Evolutionary conservation across 2,888 invertebrate species (phyloP).

Genomic region (Oscheius sp.): DNA sequence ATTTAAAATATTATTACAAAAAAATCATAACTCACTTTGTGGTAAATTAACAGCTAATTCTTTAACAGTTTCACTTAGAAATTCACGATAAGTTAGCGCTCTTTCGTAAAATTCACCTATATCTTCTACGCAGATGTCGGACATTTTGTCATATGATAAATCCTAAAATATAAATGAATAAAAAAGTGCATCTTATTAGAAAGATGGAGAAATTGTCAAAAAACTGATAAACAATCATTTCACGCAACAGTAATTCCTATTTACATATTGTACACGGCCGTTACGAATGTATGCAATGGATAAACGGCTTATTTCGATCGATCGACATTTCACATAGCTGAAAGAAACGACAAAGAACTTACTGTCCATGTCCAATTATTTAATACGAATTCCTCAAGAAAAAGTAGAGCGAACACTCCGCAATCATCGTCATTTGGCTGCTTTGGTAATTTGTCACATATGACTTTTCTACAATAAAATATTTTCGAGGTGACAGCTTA

Average conservation of each 20-base stretch:
- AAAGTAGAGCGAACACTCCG: constrained; percentile 4
- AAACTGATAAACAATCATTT: neutral
- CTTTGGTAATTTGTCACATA: neutral
- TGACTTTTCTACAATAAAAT: constrained; percentile 8
- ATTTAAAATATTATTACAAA: no score
- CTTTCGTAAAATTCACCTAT: neutral
- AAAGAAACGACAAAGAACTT: neutral
- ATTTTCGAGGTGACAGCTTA: neutral
- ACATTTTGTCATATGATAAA: neutral
- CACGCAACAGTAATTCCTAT: neutral
- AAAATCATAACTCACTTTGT: neutral
- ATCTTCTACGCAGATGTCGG: neutral
- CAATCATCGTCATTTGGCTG: constrained; percentile 25
- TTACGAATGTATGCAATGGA: no score
- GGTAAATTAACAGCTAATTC: neutral
- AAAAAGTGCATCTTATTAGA: no score
- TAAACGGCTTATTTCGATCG: no score
- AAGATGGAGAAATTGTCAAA: no score
- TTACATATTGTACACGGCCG: neutral
- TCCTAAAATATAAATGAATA: neutral
- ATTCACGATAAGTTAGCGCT: neutral
- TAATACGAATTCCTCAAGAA: constrained; percentile 12
- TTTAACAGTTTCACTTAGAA: neutral
- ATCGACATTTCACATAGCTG: no score
- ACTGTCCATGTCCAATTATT: constrained; percentile 15